Evolutionary conservation across 1,140 invertebrate genomes (phyloP), one percentile per base, ranked within the genome.

Genomic region (Zaprionus taronus): DNA sequence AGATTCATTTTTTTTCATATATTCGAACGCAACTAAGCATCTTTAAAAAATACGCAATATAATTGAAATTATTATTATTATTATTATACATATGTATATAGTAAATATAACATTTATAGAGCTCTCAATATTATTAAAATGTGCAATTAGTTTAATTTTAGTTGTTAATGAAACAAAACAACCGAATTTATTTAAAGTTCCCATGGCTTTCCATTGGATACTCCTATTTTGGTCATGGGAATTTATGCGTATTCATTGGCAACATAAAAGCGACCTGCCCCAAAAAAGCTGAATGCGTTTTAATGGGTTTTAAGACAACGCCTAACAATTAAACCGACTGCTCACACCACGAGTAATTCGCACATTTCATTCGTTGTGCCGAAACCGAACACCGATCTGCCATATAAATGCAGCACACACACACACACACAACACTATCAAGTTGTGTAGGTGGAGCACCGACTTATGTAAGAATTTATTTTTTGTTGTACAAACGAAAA

Each of bases 391-490:
- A 62, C 62, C 78, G 81, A 84, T 70, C 81, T 80, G 68, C 47
- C 65, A 82, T 56, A 72, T 78, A 74, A 44, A 64, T 11, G 31
- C 31, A 11, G 7, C 11, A 60, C 51, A 72, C n/a, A 26, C 36
- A 70, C 36, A 77, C 56, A 81, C 63, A 63, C 58, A 69, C 51
- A 31, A 11, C 9, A 34, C 28, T 31, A 9, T 36, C 57, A 60
- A 76, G 51, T 61, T 61, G 44, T 60, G 84, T 90, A 83, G 84
- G 84, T 89, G 84, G 84, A 89, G 84, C 79, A 73, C 73, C 75
- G 69, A 84, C 85, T 89, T 89, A 90, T 89, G 84, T 90, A 89
- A 89, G 66, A 81, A 44, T 90, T 72, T 56, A 56, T 89, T 81
- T 87, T 68, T 89, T 87, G 67, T 73, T 81, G 60, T 61, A 38